Conservation (phyloP, 2,113 vertebrate species). For the Vombatus ursinus region DNA sequence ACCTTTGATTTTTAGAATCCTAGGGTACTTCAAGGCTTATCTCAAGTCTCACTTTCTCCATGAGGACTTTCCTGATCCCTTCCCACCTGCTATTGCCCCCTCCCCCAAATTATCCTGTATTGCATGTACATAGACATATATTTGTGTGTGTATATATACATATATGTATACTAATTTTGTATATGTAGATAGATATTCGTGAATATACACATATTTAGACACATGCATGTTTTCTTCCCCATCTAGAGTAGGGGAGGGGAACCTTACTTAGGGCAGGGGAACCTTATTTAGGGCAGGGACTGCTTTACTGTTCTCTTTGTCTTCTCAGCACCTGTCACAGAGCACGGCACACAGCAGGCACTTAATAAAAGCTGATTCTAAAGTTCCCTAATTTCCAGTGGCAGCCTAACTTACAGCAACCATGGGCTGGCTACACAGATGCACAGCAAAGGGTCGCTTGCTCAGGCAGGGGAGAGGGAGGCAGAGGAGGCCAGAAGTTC, state of each 20-base stretch:
- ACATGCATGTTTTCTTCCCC: not conserved
- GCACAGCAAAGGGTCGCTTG: not conserved
- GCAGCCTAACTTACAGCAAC: not conserved
- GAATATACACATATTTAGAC: too few species aligned
- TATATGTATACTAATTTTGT: not conserved
- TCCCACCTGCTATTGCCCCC: too few species aligned
- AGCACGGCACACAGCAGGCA: not conserved
- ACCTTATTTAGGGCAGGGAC: too few species aligned
- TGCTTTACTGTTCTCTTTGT: not conserved
- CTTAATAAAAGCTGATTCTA: not conserved
- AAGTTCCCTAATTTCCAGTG: not conserved
- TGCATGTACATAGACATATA: not conserved
- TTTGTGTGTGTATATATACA: not conserved
- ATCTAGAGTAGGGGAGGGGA: not conserved
- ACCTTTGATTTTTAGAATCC: not conserved
- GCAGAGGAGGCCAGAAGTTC: not conserved
- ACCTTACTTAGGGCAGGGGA: too few species aligned
- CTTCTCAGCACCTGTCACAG: not conserved
- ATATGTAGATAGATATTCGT: not conserved
- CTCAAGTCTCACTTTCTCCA: not conserved
- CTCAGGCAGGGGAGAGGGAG: not conserved
- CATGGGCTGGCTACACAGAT: not conserved
- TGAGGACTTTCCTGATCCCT: too few species aligned
- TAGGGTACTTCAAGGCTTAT: not conserved
- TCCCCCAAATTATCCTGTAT: not conserved